Conservation (phyloP, 2,797 vertebrate species). For the Menidia menidia region DNA sequence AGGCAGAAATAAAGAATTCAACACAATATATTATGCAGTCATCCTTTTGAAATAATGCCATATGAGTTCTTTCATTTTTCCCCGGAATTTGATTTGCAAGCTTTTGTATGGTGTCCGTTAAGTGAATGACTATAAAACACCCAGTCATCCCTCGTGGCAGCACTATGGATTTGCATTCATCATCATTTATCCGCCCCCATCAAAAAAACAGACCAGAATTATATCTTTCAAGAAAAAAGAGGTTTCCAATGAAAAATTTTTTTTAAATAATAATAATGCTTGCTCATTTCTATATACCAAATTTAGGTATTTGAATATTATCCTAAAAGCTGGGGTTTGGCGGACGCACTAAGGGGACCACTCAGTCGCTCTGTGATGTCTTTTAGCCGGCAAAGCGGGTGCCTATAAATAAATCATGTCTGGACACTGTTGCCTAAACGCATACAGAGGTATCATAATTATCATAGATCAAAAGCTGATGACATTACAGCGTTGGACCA, state of each 20-base stretch:
- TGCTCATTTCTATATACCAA: conserved; percentile 36
- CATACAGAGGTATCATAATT: conserved; percentile 84
- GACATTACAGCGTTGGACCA: conserved; percentile 78
- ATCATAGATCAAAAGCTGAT: conserved; percentile 85
- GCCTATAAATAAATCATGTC: conserved; percentile 81
- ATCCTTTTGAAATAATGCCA: conserved; percentile 66
- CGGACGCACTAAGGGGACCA: conserved; percentile 60
- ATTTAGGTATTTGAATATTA: conserved; percentile 39
- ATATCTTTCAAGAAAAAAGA: conserved; percentile 35
- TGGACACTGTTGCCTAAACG: conserved; percentile 78
- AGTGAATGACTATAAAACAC: conserved; percentile 76
- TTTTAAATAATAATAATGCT: conserved; percentile 22
- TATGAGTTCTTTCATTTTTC: conserved; percentile 62
- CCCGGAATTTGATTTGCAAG: conserved; percentile 75
- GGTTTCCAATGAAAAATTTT: conserved; percentile 25
- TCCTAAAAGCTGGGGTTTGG: conserved; percentile 49
- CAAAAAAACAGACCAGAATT: conserved; percentile 27
- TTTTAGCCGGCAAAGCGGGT: conserved; percentile 66
- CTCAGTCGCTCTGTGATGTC: conserved; percentile 62
- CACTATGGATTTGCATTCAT: conserved; percentile 71
- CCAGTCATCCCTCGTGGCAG: conserved; percentile 58
- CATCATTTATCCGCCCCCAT: conserved; percentile 45
- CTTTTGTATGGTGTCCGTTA: conserved; percentile 68
- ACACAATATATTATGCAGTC: conserved; percentile 48
- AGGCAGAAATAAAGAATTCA: conserved; percentile 35